Percentiles rank a stretch among this genome's conserved stretches.
Evolutionary conservation across 2,113 vertebrate genomes (phyloP).

Genomic region (Aspidoscelis tigris): DNA sequence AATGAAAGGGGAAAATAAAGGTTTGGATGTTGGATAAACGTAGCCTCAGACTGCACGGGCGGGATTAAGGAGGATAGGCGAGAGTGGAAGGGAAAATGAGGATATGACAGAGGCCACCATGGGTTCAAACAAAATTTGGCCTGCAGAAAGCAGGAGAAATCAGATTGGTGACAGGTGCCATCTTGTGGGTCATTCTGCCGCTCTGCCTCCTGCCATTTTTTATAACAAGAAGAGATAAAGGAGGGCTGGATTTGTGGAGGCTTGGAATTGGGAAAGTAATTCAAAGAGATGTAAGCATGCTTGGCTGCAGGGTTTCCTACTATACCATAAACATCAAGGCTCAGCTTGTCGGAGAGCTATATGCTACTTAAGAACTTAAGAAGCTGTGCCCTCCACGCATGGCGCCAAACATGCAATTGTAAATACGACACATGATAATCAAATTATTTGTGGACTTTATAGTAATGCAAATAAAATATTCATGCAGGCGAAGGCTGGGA

Average conservation of each 20-base stretch:
- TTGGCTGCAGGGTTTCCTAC: constrained; percentile 65
- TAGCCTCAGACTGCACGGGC: constrained; percentile 63
- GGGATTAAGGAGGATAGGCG: constrained; percentile 81
- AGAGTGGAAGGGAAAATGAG: constrained; percentile 92
- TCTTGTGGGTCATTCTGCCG: constrained; percentile 98
- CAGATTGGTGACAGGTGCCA: constrained; percentile 97
- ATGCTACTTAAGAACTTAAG: constrained; percentile 65
- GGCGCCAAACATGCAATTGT: constrained; percentile 47
- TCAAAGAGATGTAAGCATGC: constrained; percentile 73
- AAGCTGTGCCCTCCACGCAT: constrained; percentile 27
- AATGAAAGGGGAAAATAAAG: constrained; percentile 44
- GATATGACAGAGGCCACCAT: constrained; percentile 93
- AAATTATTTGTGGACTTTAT: constrained; percentile 65
- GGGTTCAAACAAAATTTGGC: constrained; percentile 99
- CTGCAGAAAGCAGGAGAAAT: constrained; percentile 92
- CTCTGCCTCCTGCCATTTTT: constrained; percentile 97
- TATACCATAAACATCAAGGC: constrained; percentile 66
- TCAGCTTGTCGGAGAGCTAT: constrained; percentile 51
- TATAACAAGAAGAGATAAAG: constrained; percentile 87
- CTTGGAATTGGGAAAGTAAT: constrained; percentile 75
- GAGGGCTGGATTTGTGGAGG: constrained; percentile 69
- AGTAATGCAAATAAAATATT: constrained; percentile 66
- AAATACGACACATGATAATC: constrained; percentile 57
- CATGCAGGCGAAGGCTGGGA: constrained; percentile 53
- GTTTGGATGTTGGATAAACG: constrained; percentile 69